Evolutionary conservation across 2,113 vertebrate species (phyloP).

Genomic region (Gallinago paraguaiae): DNA sequence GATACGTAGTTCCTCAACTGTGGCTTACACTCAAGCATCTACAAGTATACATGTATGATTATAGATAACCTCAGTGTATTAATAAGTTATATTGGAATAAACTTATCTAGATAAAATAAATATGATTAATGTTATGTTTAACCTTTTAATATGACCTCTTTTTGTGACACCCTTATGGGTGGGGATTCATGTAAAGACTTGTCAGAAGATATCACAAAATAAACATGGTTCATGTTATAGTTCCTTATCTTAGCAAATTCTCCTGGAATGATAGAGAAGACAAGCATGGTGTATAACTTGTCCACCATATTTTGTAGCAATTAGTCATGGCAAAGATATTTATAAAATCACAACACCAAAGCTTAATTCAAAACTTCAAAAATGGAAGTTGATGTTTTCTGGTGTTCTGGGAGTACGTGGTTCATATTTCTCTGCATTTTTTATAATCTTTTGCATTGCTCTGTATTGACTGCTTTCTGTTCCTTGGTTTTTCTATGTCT

Average conservation of each 20-base stretch:
- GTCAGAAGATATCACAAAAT: not conserved
- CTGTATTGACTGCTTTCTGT: not conserved
- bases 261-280: not conserved
- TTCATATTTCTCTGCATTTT: not conserved
- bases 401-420: not conserved
- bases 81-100: not conserved
- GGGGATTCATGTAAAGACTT: not conserved
- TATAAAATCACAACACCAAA: not conserved
- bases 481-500: not conserved
- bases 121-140: not conserved
- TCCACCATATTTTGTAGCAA: not conserved
- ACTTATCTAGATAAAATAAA: not conserved
- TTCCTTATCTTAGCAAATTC: not conserved
- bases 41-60: fast-evolving
- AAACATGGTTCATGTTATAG: not conserved
- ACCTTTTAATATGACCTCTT: not conserved
- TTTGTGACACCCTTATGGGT: not conserved
- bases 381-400: not conserved
- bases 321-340: not conserved
- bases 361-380: not conserved
- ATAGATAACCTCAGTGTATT: not conserved
- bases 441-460: not conserved
- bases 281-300: not conserved
- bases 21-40: not conserved
- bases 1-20: not conserved